phyloP scores from a whole-genome alignment of 1,140 invertebrate genomes.

The Physella acuta region DNA sequence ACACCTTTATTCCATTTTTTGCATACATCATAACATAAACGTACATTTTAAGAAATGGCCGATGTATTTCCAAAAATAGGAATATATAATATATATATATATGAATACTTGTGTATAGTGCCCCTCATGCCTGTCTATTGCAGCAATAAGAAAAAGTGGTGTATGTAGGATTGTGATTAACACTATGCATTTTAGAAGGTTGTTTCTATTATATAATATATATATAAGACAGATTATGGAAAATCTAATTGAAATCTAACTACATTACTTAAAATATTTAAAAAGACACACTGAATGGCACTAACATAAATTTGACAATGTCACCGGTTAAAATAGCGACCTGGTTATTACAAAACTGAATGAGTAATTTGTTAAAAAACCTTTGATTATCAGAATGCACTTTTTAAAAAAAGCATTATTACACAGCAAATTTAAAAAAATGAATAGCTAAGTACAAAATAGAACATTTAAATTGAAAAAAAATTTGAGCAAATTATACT shows the following conservation, averaged over 20 bases:
- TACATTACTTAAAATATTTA: no score
- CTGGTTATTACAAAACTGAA: conserved; percentile 21
- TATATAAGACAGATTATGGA: no score
- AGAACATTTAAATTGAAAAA: conserved; percentile 11
- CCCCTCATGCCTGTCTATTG: conserved; percentile 13
- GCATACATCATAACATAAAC: conserved; percentile 30
- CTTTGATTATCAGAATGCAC: conserved; percentile 20
- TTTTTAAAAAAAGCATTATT: background rate
- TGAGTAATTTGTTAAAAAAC: background rate
- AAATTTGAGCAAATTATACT: conserved; percentile 19
- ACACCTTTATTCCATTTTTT: conserved; percentile 28
- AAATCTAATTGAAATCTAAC: no score
- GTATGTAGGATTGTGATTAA: no score
- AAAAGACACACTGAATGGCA: conserved; percentile 6
- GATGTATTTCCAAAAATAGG: conserved; percentile 25
- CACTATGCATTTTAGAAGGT: no score
- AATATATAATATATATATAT: conserved; percentile 26
- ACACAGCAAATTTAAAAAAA: background rate
- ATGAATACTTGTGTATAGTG: conserved; percentile 29
- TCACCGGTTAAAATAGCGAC: conserved; percentile 20
- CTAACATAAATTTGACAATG: background rate
- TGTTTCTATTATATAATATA: no score
- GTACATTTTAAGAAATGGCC: conserved; percentile 28
- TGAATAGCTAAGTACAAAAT: background rate
- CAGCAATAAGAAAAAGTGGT: no score